Percentiles rank a stretch among this genome's conserved stretches.
Evolutionary conservation across 2,888 invertebrate genomes (phyloP).

Genomic region (Hyposoter didymator): DNA sequence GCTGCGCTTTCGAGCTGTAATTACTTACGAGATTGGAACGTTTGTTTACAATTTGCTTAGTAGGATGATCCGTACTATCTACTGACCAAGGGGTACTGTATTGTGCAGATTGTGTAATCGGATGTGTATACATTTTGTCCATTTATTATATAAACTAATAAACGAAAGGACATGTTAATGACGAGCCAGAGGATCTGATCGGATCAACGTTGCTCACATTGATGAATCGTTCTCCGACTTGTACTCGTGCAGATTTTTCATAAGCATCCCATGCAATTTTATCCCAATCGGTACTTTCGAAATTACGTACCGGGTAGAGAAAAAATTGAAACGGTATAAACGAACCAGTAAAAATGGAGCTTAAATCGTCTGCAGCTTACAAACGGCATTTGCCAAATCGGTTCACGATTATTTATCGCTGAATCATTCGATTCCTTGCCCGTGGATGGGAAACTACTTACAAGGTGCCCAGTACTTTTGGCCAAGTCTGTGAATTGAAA

Average conservation of each 20-base stretch:
- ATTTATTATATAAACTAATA: background rate
- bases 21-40: constrained; percentile 64
- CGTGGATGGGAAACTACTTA: too few relatives aligned
- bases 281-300: too few relatives aligned
- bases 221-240: background rate
- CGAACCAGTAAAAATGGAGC: too few relatives aligned
- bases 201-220: background rate
- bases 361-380: too few relatives aligned
- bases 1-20: constrained; percentile 46
- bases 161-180: constrained; percentile 4
- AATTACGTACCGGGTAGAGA: background rate
- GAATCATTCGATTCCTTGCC: too few relatives aligned
- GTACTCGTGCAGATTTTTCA: background rate
- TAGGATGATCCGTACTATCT: constrained; percentile 38
- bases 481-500: constrained; percentile 3
- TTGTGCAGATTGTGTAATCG: background rate
- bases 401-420: too few relatives aligned
- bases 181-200: background rate
- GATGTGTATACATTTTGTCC: background rate
- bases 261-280: background rate
- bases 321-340: background rate
- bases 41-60: constrained; percentile 55
- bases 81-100: constrained; percentile 18
- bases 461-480: background rate
- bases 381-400: too few relatives aligned